A percentile compares a stretch with the other conserved stretches of the same genome.
Evolutionary conservation across 2,888 invertebrate species (phyloP).

Genomic region (Mesoligia furuncula): DNA sequence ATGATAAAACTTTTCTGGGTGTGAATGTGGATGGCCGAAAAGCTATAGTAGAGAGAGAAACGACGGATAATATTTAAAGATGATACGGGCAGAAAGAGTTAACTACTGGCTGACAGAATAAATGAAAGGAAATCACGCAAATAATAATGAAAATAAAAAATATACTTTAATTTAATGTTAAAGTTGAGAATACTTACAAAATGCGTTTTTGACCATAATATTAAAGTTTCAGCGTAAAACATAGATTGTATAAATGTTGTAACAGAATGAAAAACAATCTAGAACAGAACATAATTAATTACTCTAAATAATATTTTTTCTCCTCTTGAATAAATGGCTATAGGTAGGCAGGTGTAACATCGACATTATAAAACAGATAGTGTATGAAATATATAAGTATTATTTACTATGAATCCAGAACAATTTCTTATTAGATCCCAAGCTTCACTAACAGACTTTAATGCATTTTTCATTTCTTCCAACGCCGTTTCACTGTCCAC

Average conservation of each 20-base stretch:
- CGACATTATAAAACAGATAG: background rate
- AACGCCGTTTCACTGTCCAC: conserved; percentile 21
- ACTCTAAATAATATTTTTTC: background rate
- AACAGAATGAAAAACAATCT: conserved; percentile 43
- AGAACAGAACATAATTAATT: conserved; percentile 9
- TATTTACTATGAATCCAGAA: conserved; percentile 39
- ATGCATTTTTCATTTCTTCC: conserved; percentile 27
- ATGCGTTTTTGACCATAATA: conserved; percentile 20
- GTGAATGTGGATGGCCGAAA: background rate
- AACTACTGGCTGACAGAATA: too few species aligned
- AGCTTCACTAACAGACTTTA: conserved; percentile 34
- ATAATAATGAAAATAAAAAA: background rate
- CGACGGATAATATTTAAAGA: background rate
- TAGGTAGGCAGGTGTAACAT: background rate
- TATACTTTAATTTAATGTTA: background rate
- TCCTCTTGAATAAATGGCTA: background rate
- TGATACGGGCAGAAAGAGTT: background rate
- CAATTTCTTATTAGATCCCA: conserved; percentile 35
- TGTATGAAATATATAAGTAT: background rate
- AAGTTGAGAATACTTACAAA: conserved; percentile 33
- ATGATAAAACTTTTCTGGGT: background rate
- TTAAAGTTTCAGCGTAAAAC: conserved; percentile 30
- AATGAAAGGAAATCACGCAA: too few species aligned
- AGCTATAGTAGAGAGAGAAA: background rate
- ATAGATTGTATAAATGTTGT: conserved; percentile 50